Conservation (phyloP, 2,113 vertebrate genomes). For the Podarcis muralis region DNA sequence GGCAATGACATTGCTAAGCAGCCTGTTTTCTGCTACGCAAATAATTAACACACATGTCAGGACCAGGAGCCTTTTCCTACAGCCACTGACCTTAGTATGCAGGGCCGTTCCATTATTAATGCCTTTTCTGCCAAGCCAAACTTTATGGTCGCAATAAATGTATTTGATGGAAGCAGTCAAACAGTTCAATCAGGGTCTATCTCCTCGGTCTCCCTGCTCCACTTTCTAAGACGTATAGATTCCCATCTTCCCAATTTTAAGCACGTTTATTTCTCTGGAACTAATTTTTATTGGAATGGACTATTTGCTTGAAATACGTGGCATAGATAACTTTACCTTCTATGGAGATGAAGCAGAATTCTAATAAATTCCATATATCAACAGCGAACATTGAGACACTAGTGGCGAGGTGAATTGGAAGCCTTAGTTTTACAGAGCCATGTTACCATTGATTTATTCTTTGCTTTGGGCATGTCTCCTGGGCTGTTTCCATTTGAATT, state of each 20-base stretch:
- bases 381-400: constrained; percentile 24
- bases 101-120: constrained; percentile 19
- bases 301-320: not conserved
- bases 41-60: constrained; percentile 50
- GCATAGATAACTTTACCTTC: not conserved
- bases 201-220: not conserved
- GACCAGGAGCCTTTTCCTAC: constrained; percentile 47
- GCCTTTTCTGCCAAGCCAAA: constrained; percentile 51
- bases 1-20: constrained; percentile 21
- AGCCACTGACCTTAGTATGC: constrained; percentile 18
- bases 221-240: constrained; percentile 31
- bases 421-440: constrained; percentile 19
- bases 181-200: constrained; percentile 20
- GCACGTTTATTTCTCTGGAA: not conserved
- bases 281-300: not conserved
- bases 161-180: constrained; percentile 28
- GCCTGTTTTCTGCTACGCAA: constrained; percentile 44
- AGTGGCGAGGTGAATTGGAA: constrained; percentile 41
- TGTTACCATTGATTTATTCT: constrained; percentile 60
- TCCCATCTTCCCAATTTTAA: not conserved
- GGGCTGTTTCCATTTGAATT: constrained; percentile 51
- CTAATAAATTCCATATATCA: constrained; percentile 42
- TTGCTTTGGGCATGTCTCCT: constrained; percentile 49
- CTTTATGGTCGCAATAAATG: constrained; percentile 46
- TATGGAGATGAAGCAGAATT: constrained; percentile 11